Base-by-base conservation (phyloP, 2,888 invertebrate genomes). In the Drosophila acutilabella region DNA sequence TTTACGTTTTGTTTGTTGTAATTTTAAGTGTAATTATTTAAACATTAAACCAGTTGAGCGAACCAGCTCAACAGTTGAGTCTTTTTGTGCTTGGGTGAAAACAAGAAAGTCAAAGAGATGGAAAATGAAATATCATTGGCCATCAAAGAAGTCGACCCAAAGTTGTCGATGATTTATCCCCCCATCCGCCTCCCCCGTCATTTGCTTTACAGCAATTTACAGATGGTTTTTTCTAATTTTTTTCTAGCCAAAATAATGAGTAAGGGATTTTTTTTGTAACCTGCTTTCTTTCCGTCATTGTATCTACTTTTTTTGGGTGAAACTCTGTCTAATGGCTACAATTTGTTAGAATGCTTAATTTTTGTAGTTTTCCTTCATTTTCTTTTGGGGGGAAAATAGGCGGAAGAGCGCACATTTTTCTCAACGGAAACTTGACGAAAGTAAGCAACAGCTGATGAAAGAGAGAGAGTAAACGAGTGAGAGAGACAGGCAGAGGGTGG, bases 21-120 rank as follows among this genome's bases (percentile, higher is more conserved):
- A 67, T 78, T 77, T 82, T 74, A 64, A 57, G 67, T 75, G 78
- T 88, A 89, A 89, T 86, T 86, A 86, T 89, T 86, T 88, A 78
- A 88, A 71, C 89, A 86, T 86, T 89, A 86, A 84, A 88, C 83
- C 78, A 69, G 88, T 82, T 64, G 61, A 66, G 65, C 64, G 50
- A 36, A 30, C 40, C 51, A 74, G 59, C 67, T 66, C 47, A 78
- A 44, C 40, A 50, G 30, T 45, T 23, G 14, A 44, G 7, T 14
- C 33, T 30, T 50, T 64, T 53, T 68, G 45, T 56, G 53, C 56
- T 44, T 54, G 47, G 67, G 80, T 56, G 87, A 88, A 88, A 84
- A 83, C 73, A 76, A 78, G 81, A 80, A 86, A 82, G 74, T 68
- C 80, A 75, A 62, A 62, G 70, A 77, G 67, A 69, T 51, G 73